Evolutionary conservation across 64 coral and sea anemone species (phyloP), one percentile per base, ranked within the genome.

Genomic region (Platygyra sinensis): DNA sequence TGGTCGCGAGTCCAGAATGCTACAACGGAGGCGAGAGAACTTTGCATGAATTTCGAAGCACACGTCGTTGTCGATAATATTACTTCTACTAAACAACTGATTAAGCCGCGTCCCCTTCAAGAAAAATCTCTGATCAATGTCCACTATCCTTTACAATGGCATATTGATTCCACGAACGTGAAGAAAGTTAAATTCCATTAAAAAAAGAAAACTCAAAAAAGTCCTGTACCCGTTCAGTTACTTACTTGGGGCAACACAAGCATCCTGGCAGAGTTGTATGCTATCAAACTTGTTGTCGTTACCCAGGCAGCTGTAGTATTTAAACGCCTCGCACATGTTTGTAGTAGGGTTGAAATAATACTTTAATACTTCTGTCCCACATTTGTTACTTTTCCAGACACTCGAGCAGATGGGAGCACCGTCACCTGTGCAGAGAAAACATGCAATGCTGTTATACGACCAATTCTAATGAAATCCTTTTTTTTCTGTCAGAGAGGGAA

Each of bases 251-350:
- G 27, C 86, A 46, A 46, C 42, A 20, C 86, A 88, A 9, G 8
- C 76, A 10, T 88, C 32, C 50, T 88, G 72, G 52, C 86, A 88
- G 10, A 52, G 51, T 24, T 88, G 27, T 88, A 77, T 13, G 20
- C 67, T 59, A 59, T 76, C 86, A 42, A 88, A 88, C 18, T 76
- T 88, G n/a, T 88, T 88, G 5, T 75, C 72, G 14, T 88, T 88
- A 12, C 86, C 86, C 30, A 88, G 50, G 52, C 86, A 88, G 74
- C 86, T 77, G 57, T 88, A 75, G 31, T 76, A 88, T 39, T 74
- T 77, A 3, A 88, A 77, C 31, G 27, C 28, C 22, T 88, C 42
- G 86, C 86, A 88, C 33, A 25, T 74, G 52, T 77, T 77, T 3
- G 72, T 32, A 19, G 52, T 20, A 10, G 86, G 50, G 72, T 88